Evolutionary conservation across 2,797 vertebrate genomes (phyloP), one percentile per base, ranked within the genome.

Genomic region (Dendrocincla fuliginosa): DNA sequence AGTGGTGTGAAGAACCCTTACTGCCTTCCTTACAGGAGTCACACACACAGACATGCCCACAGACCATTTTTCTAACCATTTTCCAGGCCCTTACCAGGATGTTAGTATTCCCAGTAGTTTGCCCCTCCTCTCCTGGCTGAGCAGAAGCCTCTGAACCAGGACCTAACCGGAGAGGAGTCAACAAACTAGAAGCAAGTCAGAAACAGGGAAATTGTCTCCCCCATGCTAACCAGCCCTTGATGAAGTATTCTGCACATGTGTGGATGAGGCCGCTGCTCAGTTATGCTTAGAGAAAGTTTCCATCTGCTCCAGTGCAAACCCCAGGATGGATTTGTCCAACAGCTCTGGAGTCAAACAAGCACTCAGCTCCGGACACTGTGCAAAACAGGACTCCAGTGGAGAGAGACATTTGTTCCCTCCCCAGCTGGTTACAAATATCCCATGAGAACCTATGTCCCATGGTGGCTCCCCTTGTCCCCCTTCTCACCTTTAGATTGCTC

Each of bases 221-320:
- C 52, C 37, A n/a, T 8, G 44, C 56, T 76, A 76, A 70, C n/a
- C 32, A 76, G 46, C 11, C 56, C 74, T 68, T 74, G 83, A 67
- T 77, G 52, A 83, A 87, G 19, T 27, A 79, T 25, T 69, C 69
- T 44, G 77, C 68, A 74, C 35, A 49, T 0, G 1, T 56, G 32
- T 55, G 24, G 35, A 73, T 49, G 50, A 88, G 44, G 35, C 2
- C 78, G 65, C 65, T 83, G 77, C 55, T 92, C 75, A 78, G 0
- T 70, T 49, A 47, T 3, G 33, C 79, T 83, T 28, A 49, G 65
- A 87, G 57, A 85, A 89, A 87, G 64, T 65, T 95, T 76, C 84
- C 81, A 90, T 84, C 92, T 90, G 82, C 73, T 87, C 61, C 65
- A 87, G 46, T 39, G 76, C 81, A 92, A 91, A 84, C 17, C 33